Percentiles rank a stretch among this genome's conserved stretches.
Evolutionary conservation across 2,797 vertebrate species (phyloP).

Genomic region (Netta rufina): DNA sequence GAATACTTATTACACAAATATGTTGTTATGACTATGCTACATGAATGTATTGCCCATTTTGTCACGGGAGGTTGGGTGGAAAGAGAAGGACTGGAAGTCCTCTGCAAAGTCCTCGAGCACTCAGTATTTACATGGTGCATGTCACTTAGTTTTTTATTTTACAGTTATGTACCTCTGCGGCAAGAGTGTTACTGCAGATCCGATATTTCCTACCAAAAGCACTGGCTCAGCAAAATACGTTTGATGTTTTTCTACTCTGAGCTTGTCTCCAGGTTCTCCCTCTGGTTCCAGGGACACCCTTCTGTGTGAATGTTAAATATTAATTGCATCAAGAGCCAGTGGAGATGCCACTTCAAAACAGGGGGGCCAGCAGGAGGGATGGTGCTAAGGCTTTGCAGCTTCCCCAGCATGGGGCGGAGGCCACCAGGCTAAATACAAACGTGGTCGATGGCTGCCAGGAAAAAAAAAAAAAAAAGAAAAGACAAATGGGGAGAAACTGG

Average conservation of each 20-base stretch:
- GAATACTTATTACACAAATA: background rate
- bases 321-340: background rate
- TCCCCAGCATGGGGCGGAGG: background rate
- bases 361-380: rapidly evolving
- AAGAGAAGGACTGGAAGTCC: background rate
- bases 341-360: background rate
- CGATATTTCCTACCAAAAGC: background rate
- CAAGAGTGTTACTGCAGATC: background rate
- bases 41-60: background rate
- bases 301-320: background rate
- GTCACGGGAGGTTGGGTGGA: background rate
- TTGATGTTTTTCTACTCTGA: background rate
- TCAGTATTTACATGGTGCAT: background rate
- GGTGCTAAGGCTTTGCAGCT: background rate
- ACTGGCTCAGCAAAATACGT: background rate
- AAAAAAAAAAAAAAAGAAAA: background rate
- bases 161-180: background rate
- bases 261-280: background rate
- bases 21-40: background rate
- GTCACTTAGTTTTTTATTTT: background rate
- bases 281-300: background rate
- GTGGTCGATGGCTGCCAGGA: background rate
- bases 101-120: background rate
- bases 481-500: conserved; percentile 3
- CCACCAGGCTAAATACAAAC: background rate